A percentile compares a stretch with the other conserved stretches of the same genome.
phyloP scores from a whole-genome alignment of 2,113 vertebrate species.

The Brachyistius frenatus region DNA sequence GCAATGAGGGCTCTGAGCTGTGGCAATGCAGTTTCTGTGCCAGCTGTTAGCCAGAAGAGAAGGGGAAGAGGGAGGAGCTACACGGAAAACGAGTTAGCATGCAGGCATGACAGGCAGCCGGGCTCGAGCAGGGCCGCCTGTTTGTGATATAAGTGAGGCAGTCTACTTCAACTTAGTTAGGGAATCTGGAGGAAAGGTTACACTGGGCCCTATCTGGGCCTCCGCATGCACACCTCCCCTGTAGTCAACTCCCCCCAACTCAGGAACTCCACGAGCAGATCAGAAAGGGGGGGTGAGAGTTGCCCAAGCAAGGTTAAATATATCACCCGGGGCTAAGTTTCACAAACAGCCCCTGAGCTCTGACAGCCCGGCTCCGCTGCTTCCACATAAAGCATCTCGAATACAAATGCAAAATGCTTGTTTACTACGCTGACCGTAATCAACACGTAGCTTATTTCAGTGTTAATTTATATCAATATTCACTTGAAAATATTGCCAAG shows the following conservation, averaged over 20 bases:
- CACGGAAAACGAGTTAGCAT: slow-evolving; percentile 53
- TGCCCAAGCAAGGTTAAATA: slow-evolving; percentile 71
- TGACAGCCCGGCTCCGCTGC: slow-evolving; percentile 38
- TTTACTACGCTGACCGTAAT: neutral
- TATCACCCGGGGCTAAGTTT: slow-evolving; percentile 63
- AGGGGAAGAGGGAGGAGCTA: slow-evolving; percentile 55
- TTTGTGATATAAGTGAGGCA: slow-evolving; percentile 78
- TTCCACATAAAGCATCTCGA: slow-evolving; percentile 4
- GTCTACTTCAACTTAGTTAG: slow-evolving; percentile 64
- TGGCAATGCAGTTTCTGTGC: slow-evolving; percentile 44
- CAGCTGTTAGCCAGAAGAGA: slow-evolving; percentile 45
- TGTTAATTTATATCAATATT: too few relatives aligned
- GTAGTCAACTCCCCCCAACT: slow-evolving; percentile 58
- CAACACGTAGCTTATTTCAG: neutral
- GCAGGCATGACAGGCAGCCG: slow-evolving; percentile 68
- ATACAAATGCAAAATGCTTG: slow-evolving; percentile 1
- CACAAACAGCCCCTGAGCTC: slow-evolving; percentile 37
- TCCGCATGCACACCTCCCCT: slow-evolving; percentile 65
- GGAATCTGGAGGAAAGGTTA: slow-evolving; percentile 83
- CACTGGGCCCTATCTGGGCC: slow-evolving; percentile 67
- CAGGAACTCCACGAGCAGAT: slow-evolving; percentile 59
- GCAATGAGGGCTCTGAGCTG: slow-evolving; percentile 50
- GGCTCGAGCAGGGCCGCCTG: slow-evolving; percentile 62
- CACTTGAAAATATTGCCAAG: too few relatives aligned
- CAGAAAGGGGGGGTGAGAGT: slow-evolving; percentile 60